These are phyloP conservation scores for Hypotaenidia philippensis DNA, from an alignment of 2,797 vertebrate species.

Conservation along the genomic window DNA sequence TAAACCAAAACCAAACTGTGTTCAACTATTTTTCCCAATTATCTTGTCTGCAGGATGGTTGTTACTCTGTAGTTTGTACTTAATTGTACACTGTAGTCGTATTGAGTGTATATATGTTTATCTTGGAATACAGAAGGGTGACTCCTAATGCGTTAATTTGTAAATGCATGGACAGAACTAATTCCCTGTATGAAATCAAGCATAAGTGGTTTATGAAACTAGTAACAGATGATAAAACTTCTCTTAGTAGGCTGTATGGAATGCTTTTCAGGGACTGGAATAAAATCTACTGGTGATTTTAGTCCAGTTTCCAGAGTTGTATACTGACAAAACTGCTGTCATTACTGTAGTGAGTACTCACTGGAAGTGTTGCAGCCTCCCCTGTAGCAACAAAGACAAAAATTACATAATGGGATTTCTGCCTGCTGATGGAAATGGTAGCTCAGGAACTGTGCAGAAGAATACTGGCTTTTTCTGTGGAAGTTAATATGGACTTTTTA, in stretches of 20 bases:
- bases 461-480: neutral
- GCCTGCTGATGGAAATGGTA: neutral
- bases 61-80: neutral
- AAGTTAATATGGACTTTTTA: neutral
- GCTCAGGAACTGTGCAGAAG: neutral
- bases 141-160: neutral
- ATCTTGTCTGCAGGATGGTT: neutral
- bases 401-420: neutral
- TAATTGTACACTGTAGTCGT: neutral
- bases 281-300: neutral
- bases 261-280: neutral
- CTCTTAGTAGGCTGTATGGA: neutral
- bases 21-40: slow-evolving; percentile 38
- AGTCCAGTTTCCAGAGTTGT: neutral
- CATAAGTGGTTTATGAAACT: neutral
- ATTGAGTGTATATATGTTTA: neutral
- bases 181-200: neutral
- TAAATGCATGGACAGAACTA: slow-evolving; percentile 1
- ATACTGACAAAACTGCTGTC: neutral
- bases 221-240: neutral
- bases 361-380: neutral
- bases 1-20: slow-evolving; percentile 28
- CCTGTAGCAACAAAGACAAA: neutral
- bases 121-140: neutral
- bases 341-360: neutral